Conservation (phyloP, 2,113 vertebrate species). For the Paralichthys olivaceus region DNA sequence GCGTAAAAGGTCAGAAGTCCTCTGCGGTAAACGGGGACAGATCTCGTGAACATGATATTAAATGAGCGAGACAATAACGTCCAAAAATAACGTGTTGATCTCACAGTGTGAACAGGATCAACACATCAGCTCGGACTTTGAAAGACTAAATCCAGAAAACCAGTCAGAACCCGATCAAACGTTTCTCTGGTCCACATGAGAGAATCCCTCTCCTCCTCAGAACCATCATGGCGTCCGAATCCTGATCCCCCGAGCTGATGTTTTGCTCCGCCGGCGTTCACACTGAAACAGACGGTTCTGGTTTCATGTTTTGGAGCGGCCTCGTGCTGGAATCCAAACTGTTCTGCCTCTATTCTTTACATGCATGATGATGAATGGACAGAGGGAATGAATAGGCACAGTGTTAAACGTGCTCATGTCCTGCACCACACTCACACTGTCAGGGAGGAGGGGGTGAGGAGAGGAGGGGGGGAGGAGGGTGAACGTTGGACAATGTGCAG, state of each 20-base stretch:
- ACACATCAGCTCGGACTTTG: not conserved
- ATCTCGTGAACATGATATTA: not conserved
- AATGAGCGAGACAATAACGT: not conserved
- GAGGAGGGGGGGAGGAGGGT: conserved; percentile 7
- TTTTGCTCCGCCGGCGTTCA: conserved; percentile 31
- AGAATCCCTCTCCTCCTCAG: too few species aligned
- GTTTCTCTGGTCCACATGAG: too few species aligned
- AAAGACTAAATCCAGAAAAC: not conserved
- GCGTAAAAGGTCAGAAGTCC: too few species aligned
- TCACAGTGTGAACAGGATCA: not conserved
- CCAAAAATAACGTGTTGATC: too few species aligned
- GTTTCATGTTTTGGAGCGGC: conserved; percentile 60
- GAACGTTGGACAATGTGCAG: conserved; percentile 16
- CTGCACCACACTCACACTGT: conserved; percentile 29
- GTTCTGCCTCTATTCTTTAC: conserved; percentile 50
- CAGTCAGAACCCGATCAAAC: not conserved
- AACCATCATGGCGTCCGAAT: not conserved
- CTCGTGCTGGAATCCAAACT: conserved; percentile 66
- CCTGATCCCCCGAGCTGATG: conserved; percentile 13
- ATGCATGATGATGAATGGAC: conserved; percentile 72
- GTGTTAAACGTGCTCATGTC: conserved; percentile 52
- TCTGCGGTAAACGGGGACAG: not conserved
- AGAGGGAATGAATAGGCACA: conserved; percentile 60
- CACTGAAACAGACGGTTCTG: conserved; percentile 43
- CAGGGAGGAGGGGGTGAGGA: not conserved